These are phyloP conservation scores for Cyprinus carpio DNA, from an alignment of 2,113 vertebrate species.

Conservation along the genomic window DNA sequence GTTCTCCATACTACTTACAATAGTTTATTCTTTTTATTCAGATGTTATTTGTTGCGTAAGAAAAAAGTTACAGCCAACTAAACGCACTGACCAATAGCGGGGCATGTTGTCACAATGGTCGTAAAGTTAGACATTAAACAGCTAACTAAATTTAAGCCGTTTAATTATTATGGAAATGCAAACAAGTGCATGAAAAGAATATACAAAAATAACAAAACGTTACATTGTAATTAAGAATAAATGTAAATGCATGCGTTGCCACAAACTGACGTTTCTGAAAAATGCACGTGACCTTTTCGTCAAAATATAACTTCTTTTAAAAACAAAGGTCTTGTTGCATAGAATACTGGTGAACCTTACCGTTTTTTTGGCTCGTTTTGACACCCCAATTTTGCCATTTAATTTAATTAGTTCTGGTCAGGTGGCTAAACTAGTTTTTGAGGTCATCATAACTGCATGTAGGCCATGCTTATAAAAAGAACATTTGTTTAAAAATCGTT, in stretches of 20 bases:
- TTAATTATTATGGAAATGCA: not conserved
- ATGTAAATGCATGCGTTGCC: no score
- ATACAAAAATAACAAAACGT: no score
- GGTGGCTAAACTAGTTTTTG: no score
- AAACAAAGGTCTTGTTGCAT: no score
- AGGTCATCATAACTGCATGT: no score
- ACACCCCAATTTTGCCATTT: not conserved
- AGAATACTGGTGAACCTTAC: no score
- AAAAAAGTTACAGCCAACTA: not conserved
- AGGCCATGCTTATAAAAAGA: not conserved
- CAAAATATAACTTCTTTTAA: no score
- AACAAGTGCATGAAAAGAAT: not conserved
- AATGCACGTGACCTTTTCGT: not conserved
- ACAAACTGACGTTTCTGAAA: not conserved
- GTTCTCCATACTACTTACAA: not conserved
- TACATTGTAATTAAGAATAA: no score
- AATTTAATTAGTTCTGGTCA: not conserved
- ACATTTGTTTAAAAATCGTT: not conserved
- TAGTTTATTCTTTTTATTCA: not conserved
- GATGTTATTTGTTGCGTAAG: not conserved
- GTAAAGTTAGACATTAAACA: no score
- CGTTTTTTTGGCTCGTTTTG: no score
- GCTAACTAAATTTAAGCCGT: not conserved
- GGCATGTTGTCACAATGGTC: not conserved
- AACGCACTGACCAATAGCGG: not conserved